phyloP scores from a whole-genome alignment of 2,113 vertebrate species.

The rabbit (Oryctolagus cuniculus) region mOryCun1.1 NC_091448.1:66967501-66968000 shows the following conservation, averaged over 20 bases:
- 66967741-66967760: background rate
- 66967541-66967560: background rate
- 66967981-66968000: background rate
- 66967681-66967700: background rate
- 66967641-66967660: background rate
- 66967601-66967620: background rate
- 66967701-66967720: slow-evolving; percentile 68
- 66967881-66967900: background rate
- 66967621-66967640: slow-evolving; percentile 30
- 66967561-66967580: slow-evolving; percentile 7
- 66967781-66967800: slow-evolving; percentile 3
- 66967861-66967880: slow-evolving; percentile 1
- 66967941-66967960: slow-evolving; percentile 21
- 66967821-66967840: slow-evolving; percentile 58
- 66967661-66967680: background rate
- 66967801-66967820: background rate
- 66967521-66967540: background rate
- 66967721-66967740: background rate
- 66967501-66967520: background rate
- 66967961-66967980: background rate
- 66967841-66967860: slow-evolving; percentile 4
- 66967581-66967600: background rate
- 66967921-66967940: slow-evolving; percentile 4
- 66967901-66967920: background rate
- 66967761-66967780: background rate